Evolutionary conservation across 2,888 invertebrate genomes (phyloP).

Genomic region (Crioceris asparagi): DNA sequence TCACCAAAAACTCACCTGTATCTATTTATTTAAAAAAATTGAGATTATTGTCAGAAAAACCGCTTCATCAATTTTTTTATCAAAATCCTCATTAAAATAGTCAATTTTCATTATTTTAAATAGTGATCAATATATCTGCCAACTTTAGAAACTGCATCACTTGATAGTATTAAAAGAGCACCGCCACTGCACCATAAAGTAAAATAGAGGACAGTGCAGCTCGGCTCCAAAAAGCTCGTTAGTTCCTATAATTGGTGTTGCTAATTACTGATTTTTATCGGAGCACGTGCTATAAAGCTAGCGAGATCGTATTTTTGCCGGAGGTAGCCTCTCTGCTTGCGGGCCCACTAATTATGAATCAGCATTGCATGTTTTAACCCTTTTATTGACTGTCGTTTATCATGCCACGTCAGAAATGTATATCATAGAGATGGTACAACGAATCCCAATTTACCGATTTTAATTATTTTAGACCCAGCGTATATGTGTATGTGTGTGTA

Average conservation of each 20-base stretch:
- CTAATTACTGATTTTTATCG: slow-evolving; percentile 42
- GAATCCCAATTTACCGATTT: slow-evolving; percentile 20
- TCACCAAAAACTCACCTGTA: too few relatives aligned
- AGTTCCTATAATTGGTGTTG: slow-evolving; percentile 40
- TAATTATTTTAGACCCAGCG: too few relatives aligned
- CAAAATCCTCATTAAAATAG: too few relatives aligned
- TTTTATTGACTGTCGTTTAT: slow-evolving; percentile 36
- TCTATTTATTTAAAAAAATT: too few relatives aligned
- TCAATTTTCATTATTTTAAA: too few relatives aligned
- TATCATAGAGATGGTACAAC: slow-evolving; percentile 16
- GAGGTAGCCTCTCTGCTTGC: slow-evolving; percentile 25
- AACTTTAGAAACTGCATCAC: too few relatives aligned
- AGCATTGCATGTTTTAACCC: slow-evolving; percentile 37
- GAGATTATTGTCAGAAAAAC: too few relatives aligned
- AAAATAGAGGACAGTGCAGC: too few relatives aligned
- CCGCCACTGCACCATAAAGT: too few relatives aligned
- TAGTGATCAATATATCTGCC: too few relatives aligned
- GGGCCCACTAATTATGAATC: slow-evolving; percentile 34
- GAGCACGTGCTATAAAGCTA: slow-evolving; percentile 35
- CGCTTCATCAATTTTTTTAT: too few relatives aligned
- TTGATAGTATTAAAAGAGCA: too few relatives aligned
- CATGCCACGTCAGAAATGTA: slow-evolving; percentile 28
- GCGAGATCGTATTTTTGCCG: slow-evolving; percentile 29
- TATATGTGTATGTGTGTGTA: background rate
- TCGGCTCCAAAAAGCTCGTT: slow-evolving; percentile 36